phyloP scores from a whole-genome alignment of 2,113 vertebrate genomes.

The Ciconia stormi region DNA sequence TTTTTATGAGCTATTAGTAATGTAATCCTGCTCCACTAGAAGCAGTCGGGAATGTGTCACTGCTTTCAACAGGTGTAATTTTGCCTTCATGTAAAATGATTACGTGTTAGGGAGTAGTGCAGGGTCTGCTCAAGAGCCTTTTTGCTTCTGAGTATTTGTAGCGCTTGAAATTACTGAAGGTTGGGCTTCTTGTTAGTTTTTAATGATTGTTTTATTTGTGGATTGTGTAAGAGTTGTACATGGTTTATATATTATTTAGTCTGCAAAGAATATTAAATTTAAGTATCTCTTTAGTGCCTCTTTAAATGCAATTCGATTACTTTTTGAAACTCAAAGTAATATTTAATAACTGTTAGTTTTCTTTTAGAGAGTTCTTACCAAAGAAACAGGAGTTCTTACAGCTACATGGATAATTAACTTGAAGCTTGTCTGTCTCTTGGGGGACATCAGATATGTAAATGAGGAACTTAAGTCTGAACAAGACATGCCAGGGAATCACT shows the following conservation, averaged over 20 bases:
- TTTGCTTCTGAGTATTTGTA: not conserved
- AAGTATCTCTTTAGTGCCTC: constrained; percentile 78
- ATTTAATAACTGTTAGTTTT: constrained; percentile 84
- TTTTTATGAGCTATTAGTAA: not conserved
- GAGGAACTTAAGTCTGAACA: constrained; percentile 76
- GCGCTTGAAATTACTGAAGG: not conserved
- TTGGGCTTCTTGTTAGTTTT: constrained; percentile 46
- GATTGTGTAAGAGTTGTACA: constrained; percentile 61
- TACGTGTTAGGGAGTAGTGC: not conserved
- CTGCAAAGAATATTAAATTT: constrained; percentile 74
- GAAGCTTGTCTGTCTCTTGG: constrained; percentile 80
- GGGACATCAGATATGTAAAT: constrained; percentile 83
- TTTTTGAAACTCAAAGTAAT: constrained; percentile 76
- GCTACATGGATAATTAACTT: constrained; percentile 83
- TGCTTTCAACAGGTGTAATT: not conserved
- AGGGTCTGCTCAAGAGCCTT: not conserved
- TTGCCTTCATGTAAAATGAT: not conserved
- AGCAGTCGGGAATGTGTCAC: not conserved
- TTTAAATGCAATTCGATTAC: constrained; percentile 74
- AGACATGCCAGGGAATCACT: constrained; percentile 74
- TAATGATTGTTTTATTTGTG: constrained; percentile 60
- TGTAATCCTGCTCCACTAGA: not conserved
- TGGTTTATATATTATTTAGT: constrained; percentile 74
- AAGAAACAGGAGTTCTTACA: constrained; percentile 79
- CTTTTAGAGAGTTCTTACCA: constrained; percentile 79